Evolutionary conservation across 2,888 invertebrate species (phyloP).

Genomic region (Megaustenia siamemsis): DNA sequence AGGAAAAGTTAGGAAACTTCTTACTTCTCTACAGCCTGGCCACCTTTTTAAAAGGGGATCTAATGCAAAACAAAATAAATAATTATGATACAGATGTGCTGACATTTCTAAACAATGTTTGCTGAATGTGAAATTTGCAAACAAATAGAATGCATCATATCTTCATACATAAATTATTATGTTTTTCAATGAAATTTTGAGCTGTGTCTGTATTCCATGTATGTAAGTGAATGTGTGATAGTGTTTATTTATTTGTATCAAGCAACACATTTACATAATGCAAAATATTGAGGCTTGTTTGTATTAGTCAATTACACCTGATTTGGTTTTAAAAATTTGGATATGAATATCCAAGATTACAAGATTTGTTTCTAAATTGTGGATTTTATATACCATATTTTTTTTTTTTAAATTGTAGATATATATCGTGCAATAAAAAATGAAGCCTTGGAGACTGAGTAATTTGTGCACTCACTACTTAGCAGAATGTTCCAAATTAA

Average conservation of each 20-base stretch:
- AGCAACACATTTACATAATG: neutral
- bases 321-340: no score
- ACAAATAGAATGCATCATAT: neutral
- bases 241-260: neutral
- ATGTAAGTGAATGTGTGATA: neutral
- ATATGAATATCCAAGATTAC: no score
- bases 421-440: no score
- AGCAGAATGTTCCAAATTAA: no score
- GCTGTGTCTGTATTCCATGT: neutral
- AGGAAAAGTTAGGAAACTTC: constrained; percentile 43
- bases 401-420: no score
- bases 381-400: no score
- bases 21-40: constrained; percentile 49
- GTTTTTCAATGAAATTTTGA: neutral
- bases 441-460: no score
- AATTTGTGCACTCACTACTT: no score
- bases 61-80: constrained; percentile 13
- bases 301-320: no score
- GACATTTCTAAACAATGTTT: neutral
- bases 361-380: no score
- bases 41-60: constrained; percentile 44
- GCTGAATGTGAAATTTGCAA: neutral
- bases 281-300: no score
- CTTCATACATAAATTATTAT: neutral
- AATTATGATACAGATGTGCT: neutral